A percentile compares a stretch with the other conserved stretches of the same genome.
phyloP scores from a whole-genome alignment of 2,113 vertebrate species.

The Eira barbara region DNA sequence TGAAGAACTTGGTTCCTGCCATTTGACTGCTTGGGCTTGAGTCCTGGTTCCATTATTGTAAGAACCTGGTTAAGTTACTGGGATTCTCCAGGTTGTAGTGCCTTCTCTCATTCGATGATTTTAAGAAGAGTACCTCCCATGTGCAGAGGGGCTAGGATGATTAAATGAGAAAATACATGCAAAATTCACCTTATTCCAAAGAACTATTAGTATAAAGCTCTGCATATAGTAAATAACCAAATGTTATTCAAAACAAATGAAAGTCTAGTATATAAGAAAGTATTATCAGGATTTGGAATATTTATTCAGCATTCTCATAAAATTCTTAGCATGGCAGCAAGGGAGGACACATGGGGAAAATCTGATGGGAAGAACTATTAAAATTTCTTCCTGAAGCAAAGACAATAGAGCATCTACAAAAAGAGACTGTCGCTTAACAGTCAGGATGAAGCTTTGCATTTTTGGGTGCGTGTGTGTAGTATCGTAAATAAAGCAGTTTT shows the following conservation, averaged over 20 bases:
- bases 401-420: background rate
- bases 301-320: constrained; percentile 5
- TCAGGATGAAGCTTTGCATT: background rate
- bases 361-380: background rate
- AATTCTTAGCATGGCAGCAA: background rate
- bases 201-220: background rate
- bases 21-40: background rate
- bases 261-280: background rate
- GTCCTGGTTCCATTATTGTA: background rate
- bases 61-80: constrained; percentile 13
- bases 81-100: background rate
- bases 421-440: background rate
- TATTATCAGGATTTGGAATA: background rate
- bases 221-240: background rate
- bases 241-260: background rate
- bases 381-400: background rate
- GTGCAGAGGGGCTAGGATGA: background rate
- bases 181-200: background rate
- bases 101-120: background rate
- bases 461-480: background rate
- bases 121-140: background rate
- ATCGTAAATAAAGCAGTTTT: background rate
- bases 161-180: background rate
- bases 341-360: background rate
- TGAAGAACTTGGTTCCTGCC: background rate